These are phyloP conservation scores for Heliconius hermathena DNA, from an alignment of 1,140 invertebrate species.

Conservation along the genomic window DNA sequence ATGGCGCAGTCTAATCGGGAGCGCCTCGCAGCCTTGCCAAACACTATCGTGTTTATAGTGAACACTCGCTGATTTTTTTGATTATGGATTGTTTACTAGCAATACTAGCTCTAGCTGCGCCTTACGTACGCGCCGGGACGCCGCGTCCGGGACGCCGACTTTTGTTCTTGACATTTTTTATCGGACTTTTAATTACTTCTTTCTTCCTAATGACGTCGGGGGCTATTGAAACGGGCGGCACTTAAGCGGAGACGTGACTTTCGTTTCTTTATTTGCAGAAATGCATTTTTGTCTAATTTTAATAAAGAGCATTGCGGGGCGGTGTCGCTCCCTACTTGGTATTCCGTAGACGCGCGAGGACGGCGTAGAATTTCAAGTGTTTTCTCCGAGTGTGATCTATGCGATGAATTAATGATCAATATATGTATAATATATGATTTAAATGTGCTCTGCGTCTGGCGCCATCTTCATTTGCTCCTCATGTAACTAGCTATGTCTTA, in stretches of 20 bases:
- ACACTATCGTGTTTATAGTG: slow-evolving; percentile 70
- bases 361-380: slow-evolving; percentile 55
- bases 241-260: slow-evolving; percentile 71
- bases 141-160: slow-evolving; percentile 23
- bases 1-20: slow-evolving; percentile 73
- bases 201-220: slow-evolving; percentile 70
- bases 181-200: slow-evolving; percentile 75
- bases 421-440: slow-evolving; percentile 42
- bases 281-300: slow-evolving; percentile 61
- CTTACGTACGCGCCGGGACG: slow-evolving; percentile 15
- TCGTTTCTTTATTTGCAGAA: slow-evolving; percentile 56
- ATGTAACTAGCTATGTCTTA: slow-evolving; percentile 45
- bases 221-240: slow-evolving; percentile 64
- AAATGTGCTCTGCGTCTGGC: slow-evolving; percentile 52
- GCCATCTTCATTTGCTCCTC: slow-evolving; percentile 45
- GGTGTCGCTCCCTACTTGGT: slow-evolving; percentile 40
- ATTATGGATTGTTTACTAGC: slow-evolving; percentile 64
- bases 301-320: slow-evolving; percentile 44
- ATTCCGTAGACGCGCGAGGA: slow-evolving; percentile 42
- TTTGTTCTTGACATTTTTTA: slow-evolving; percentile 53
- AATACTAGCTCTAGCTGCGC: slow-evolving; percentile 7
- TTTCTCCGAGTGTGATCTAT: slow-evolving; percentile 58
- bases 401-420: slow-evolving; percentile 58
- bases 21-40: slow-evolving; percentile 67
- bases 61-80: slow-evolving; percentile 66